Base-by-base conservation (phyloP, 1,140 invertebrate species). In the Bilobella aurantiaca region DNA sequence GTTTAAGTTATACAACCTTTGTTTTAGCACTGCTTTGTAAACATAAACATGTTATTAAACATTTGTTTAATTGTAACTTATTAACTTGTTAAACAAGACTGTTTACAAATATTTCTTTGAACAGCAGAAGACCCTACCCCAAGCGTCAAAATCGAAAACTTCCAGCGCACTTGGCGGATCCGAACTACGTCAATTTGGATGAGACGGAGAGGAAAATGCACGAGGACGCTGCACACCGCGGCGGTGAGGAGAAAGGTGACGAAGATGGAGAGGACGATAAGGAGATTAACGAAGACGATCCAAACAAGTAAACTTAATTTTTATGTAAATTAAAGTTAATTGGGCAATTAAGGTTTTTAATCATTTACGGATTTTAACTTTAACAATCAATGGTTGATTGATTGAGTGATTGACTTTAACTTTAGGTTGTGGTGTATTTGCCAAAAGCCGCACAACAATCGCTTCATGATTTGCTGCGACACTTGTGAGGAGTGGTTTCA, bases 381-480 rank as follows among this genome's bases (percentile, higher is more conserved):
- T n/a, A n/a, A n/a, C n/a, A n/a, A n/a, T n/a, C n/a, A n/a, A n/a
- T n/a, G n/a, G n/a, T n/a, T n/a, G n/a, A n/a, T n/a, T n/a, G n/a
- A n/a, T n/a, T n/a, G n/a, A n/a, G n/a, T n/a, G n/a, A n/a, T n/a
- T n/a, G n/a, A n/a, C n/a, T n/a, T n/a, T n/a, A n/a, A n/a, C n/a
- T 65, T 14, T 53, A 71, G 89, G 78, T 79, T 96, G 27, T 97
- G 93, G 92, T 98, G 94, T 77, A 90, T 96, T 74, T 98, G 94
- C 76, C 86, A 88, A 73, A 89, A 93, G 74, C 94, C 93, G 0
- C 92, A 97, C 76, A 93, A 94, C 74, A 94, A 96, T 79, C 83
- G 92, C 31, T 97, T 97, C 76, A 98, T 98, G 95, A 97, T 98
- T 74, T 93, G 91, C 75, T 98, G 95, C 77, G 95, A 98, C 77